Percentiles rank a stretch among this genome's conserved stretches.
Evolutionary conservation across 37 sponge, comb jelly and placozoan genomes (phyloP).

Genomic region (Amphimedon queenslandica): DNA sequence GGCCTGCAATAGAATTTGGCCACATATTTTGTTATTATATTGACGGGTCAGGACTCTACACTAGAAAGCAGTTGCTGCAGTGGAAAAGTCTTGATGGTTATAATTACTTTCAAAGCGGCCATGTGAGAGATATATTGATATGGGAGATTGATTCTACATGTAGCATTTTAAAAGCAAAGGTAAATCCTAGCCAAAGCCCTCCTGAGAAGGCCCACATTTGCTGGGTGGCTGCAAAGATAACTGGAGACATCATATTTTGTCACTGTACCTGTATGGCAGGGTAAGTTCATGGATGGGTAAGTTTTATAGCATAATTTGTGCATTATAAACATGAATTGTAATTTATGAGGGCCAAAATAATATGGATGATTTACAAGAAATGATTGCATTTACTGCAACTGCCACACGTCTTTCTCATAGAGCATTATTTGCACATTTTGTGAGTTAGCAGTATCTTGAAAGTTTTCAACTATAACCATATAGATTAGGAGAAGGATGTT

Average conservation of each 20-base stretch:
- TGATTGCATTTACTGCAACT: too few relatives aligned
- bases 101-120: slow-evolving; percentile 26
- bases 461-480: too few relatives aligned
- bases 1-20: not conserved
- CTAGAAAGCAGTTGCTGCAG: slow-evolving; percentile 5
- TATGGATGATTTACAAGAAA: too few relatives aligned
- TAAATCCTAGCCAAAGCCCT: slow-evolving; percentile 16
- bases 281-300: not conserved
- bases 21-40: not conserved
- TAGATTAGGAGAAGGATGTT: slow-evolving; percentile 27
- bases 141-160: not conserved
- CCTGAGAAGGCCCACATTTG: slow-evolving; percentile 18
- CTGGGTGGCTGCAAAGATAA: slow-evolving; percentile 4
- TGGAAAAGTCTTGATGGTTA: slow-evolving; percentile 24
- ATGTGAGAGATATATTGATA: slow-evolving; percentile 19
- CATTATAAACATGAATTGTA: not conserved
- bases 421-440: too few relatives aligned
- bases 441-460: too few relatives aligned
- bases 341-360: too few relatives aligned
- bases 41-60: not conserved
- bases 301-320: not conserved
- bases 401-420: too few relatives aligned
- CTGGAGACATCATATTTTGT: slow-evolving; percentile 9
- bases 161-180: slow-evolving; percentile 7
- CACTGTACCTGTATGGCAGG: slow-evolving; percentile 33